Percentiles rank a stretch among this genome's conserved stretches.
phyloP scores from a whole-genome alignment of 2,888 invertebrate genomes.

The Rhogogaster chlorosoma region DNA sequence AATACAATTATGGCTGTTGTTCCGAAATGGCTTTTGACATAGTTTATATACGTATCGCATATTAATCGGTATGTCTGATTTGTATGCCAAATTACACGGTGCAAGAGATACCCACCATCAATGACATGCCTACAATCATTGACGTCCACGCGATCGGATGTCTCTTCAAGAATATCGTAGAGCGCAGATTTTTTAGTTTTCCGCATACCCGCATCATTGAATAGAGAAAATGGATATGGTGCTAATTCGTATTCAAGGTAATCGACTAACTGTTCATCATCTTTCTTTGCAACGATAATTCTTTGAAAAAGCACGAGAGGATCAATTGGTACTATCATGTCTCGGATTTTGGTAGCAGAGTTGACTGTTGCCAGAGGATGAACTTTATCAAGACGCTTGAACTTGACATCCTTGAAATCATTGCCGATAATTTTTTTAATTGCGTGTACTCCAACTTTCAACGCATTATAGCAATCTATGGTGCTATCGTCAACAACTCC shows the following conservation, averaged over 20 bases:
- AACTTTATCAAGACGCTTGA: conserved; percentile 67
- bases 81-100: conserved; percentile 50
- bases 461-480: conserved; percentile 34
- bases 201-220: conserved; percentile 31
- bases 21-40: conserved; percentile 54
- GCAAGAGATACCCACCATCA: conserved; percentile 51
- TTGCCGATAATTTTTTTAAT: conserved; percentile 61
- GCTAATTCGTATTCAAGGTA: conserved; percentile 52
- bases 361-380: conserved; percentile 59
- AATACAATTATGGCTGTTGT: conserved; percentile 52
- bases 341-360: conserved; percentile 50
- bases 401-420: conserved; percentile 64
- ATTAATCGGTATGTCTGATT: conserved; percentile 47
- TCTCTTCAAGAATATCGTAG: conserved; percentile 38
- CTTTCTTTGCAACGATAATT: conserved; percentile 27
- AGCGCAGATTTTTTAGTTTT: conserved; percentile 45
- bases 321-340: conserved; percentile 37
- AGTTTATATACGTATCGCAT: conserved; percentile 50
- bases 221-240: conserved; percentile 51
- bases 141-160: not conserved
- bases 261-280: conserved; percentile 39
- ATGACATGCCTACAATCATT: conserved; percentile 37
- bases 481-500: conserved; percentile 56
- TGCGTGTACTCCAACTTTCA: conserved; percentile 22
- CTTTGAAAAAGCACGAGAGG: conserved; percentile 50